Conservation (phyloP, 2,113 vertebrate genomes). For the Vidua chalybeata region DNA sequence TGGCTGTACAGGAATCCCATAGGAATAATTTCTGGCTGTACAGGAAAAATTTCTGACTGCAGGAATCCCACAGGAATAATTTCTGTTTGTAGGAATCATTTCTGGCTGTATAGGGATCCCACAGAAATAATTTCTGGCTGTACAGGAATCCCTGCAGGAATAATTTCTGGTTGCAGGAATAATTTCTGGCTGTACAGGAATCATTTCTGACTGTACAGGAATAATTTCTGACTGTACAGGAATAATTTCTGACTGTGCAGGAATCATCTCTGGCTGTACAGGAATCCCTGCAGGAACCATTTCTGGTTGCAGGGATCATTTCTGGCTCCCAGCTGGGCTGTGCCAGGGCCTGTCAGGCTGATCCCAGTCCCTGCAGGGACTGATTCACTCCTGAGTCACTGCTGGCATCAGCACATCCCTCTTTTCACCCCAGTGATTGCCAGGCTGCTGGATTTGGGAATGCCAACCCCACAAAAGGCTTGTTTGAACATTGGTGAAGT, state of each 20-base stretch:
- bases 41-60: background rate
- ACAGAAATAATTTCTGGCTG: background rate
- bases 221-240: background rate
- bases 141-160: background rate
- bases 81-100: background rate
- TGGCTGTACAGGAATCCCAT: background rate
- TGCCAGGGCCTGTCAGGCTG: background rate
- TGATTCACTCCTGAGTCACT: conserved; percentile 22
- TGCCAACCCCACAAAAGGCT: background rate
- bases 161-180: background rate
- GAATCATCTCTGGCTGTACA: background rate
- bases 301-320: background rate
- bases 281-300: background rate
- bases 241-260: background rate
- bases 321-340: background rate
- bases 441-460: background rate
- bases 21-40: background rate
- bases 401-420: background rate
- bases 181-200: background rate
- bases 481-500: background rate
- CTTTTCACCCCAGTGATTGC: background rate
- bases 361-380: background rate
- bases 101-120: background rate
- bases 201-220: background rate
- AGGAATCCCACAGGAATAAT: background rate